Evolutionary conservation across 2,797 vertebrate genomes (phyloP), one percentile per base, ranked within the genome.

Genomic region (Chaenodraco wilsoni): DNA sequence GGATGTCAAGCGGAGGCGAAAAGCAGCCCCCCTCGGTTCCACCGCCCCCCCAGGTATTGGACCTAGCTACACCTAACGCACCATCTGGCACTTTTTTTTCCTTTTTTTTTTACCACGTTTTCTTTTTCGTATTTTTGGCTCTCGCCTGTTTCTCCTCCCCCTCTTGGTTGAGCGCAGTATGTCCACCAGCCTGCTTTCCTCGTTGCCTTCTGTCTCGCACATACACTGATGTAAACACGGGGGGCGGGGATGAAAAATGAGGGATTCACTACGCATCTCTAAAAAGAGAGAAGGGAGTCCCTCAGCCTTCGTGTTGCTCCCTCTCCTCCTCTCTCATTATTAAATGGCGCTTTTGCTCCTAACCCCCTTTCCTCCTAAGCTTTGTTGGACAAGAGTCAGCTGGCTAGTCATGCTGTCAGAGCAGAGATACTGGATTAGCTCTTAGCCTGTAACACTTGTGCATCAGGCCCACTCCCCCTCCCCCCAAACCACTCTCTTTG

Each of bases 1-100:
- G 73, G 98, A 99, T 73, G 94, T 99, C 94, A 99, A 99, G 93
- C 96, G 98, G 86, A 96, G 98, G 90, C 95, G 98, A 79, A 99
- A 99, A 93, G 98, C 97, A 45, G 96, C 97, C 71, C 98, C 98
- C 83, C 93, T 97, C 60, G 95, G 96, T 71, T 96, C 95, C 87
- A 92, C 95, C 19, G 91, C 90, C 1, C 82, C 95, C 61, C 61
- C 96, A 95, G 98, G 97, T 99, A 97, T 82, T 84, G 74, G 77
- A 87, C 84, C 84, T 74, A 63, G 72, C 66, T 83, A 59, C 69
- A 67, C 74, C 81, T 72, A 78, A 74, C 84, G 70, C 83, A 74
- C 90, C 91, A 89, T 92, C 89, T 89, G 84, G 61, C 81, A 17
- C 74, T 72, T 78, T 57, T 50, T 50, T 50, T 50, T 21, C 3